These are phyloP conservation scores for Euthynnus affinis DNA, from an alignment of 2,797 vertebrate species.

Conservation along the genomic window DNA sequence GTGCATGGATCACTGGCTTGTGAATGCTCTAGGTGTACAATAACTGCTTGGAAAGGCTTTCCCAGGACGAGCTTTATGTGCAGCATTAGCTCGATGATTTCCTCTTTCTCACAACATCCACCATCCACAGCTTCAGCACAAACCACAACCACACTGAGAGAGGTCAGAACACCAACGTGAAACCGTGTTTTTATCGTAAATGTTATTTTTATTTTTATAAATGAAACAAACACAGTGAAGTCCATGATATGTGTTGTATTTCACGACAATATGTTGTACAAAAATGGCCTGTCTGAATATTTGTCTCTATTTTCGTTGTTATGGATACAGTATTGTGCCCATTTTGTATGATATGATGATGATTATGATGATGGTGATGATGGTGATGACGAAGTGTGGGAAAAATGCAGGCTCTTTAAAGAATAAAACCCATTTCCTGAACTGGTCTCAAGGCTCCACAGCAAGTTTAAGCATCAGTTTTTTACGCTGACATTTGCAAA, in stretches of 20 bases:
- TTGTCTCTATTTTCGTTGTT: slow-evolving; percentile 63
- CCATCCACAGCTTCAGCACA: slow-evolving; percentile 41
- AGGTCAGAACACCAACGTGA: slow-evolving; percentile 41
- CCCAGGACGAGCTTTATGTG: slow-evolving; percentile 60
- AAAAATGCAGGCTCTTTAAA: slow-evolving; percentile 49
- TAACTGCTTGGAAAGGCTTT: slow-evolving; percentile 52
- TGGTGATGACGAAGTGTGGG: slow-evolving; percentile 34
- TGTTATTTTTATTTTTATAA: slow-evolving; percentile 68
- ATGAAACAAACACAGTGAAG: slow-evolving; percentile 47
- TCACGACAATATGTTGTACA: slow-evolving; percentile 58
- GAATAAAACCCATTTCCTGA: slow-evolving; percentile 68
- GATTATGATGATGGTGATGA: slow-evolving; percentile 24
- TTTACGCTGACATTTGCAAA: slow-evolving; percentile 11
- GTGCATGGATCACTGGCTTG: slow-evolving; percentile 57
- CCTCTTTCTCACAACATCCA: slow-evolving; percentile 39
- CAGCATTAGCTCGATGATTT: slow-evolving; percentile 24
- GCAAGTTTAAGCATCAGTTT: slow-evolving; percentile 22
- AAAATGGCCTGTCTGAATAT: slow-evolving; percentile 57
- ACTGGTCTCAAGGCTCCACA: slow-evolving; percentile 54
- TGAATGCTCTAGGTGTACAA: slow-evolving; percentile 38
- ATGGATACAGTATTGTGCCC: slow-evolving; percentile 62
- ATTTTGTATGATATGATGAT: slow-evolving; percentile 57
- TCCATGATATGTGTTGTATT: slow-evolving; percentile 61
- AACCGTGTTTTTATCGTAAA: slow-evolving; percentile 56
- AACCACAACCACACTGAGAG: slow-evolving; percentile 27